These are phyloP conservation scores for Castor canadensis DNA, from an alignment of 2,113 vertebrate genomes.

Conservation along the genomic window DNA sequence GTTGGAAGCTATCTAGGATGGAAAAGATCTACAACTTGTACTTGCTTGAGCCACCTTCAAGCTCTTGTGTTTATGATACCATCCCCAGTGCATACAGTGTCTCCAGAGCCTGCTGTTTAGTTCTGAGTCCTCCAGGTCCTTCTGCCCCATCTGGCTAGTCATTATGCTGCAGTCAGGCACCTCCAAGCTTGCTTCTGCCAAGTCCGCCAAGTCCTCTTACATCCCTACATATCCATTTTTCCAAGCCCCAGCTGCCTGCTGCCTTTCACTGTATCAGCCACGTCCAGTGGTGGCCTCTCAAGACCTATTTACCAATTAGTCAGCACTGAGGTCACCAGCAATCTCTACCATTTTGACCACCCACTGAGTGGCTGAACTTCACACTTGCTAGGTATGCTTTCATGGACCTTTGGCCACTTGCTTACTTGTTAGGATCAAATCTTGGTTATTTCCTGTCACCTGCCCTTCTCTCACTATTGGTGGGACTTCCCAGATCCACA, in stretches of 20 bases:
- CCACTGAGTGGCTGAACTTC: too few species aligned
- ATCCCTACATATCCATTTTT: neutral
- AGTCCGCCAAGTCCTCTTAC: neutral
- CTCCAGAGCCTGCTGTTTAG: neutral
- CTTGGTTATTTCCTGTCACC: neutral
- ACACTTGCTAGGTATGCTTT: neutral
- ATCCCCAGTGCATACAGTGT: neutral
- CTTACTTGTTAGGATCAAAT: neutral
- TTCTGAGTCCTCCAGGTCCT: neutral
- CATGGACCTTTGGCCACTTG: neutral
- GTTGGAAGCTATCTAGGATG: neutral
- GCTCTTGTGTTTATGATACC: neutral
- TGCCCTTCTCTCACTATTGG: neutral
- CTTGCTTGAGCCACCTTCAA: neutral
- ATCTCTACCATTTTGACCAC: neutral
- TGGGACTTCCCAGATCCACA: neutral
- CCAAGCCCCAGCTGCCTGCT: neutral
- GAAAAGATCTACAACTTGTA: neutral
- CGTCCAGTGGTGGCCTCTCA: neutral
- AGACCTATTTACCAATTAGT: too few species aligned
- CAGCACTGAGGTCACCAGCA: too few species aligned
- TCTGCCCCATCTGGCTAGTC: too few species aligned
- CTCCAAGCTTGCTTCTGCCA: neutral
- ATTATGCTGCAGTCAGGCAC: neutral
- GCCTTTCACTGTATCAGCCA: neutral